Percentiles rank a stretch among this genome's conserved stretches.
These are phyloP conservation scores for Myripristis murdjan DNA, from an alignment of 2,797 vertebrate genomes.

Conservation along the genomic window DNA sequence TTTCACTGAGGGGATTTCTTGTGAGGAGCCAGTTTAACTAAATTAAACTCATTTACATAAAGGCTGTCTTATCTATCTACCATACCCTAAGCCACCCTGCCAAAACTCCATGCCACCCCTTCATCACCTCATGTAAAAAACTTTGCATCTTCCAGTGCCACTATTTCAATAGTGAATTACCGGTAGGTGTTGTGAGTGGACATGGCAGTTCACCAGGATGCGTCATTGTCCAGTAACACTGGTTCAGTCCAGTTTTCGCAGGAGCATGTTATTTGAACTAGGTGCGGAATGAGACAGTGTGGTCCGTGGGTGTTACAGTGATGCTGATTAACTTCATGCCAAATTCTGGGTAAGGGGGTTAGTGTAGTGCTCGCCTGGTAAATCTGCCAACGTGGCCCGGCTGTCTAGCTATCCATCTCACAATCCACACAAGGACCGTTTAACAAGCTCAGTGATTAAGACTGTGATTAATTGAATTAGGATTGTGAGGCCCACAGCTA, in stretches of 20 bases:
- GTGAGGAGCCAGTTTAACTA: no score
- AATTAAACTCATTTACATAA: no score
- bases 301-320: conserved; percentile 69
- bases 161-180: conserved; percentile 28
- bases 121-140: no score
- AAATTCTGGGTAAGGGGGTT: conserved; percentile 42
- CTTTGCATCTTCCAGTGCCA: no score
- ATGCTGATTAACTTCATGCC: conserved; percentile 39
- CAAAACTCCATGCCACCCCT: no score
- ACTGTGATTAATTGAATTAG: conserved; percentile 70
- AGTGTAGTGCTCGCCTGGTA: conserved; percentile 44
- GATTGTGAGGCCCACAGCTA: conserved; percentile 38
- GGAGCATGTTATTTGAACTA: conserved; percentile 58
- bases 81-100: no score
- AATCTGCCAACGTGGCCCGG: conserved; percentile 46
- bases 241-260: conserved; percentile 55
- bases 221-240: conserved; percentile 64
- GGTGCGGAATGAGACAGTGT: conserved; percentile 59
- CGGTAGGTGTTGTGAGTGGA: conserved; percentile 59
- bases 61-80: no score
- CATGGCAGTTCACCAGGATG: conserved; percentile 49
- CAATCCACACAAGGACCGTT: conserved; percentile 56
- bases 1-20: no score
- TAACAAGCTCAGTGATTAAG: conserved; percentile 66
- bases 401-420: conserved; percentile 44